phyloP scores from a whole-genome alignment of 35 echinoderm and acorn worm species.

The Apostichopus californicus region DNA sequence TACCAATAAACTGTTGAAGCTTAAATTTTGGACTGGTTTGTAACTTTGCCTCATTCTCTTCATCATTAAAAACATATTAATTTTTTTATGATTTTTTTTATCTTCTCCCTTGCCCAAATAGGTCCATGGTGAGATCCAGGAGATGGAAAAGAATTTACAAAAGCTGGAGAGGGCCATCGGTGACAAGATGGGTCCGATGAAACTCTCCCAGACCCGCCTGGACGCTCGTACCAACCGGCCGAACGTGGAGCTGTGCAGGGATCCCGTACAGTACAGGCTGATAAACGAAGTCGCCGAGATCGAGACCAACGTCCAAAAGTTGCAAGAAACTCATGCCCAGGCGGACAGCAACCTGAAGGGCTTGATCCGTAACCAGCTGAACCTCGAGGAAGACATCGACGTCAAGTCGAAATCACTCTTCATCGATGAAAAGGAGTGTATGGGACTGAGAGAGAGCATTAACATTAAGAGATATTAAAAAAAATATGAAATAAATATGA shows the following conservation, averaged over 20 bases:
- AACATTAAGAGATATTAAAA: conserved; percentile 89
- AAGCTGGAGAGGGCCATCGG: conserved; percentile 80
- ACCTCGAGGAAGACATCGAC: conserved; percentile 92
- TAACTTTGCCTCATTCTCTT: too few species aligned
- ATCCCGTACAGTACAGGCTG: conserved; percentile 98
- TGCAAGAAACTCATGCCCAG: conserved; percentile 76
- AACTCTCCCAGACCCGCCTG: conserved; percentile 84
- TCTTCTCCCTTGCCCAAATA: conserved; percentile 28
- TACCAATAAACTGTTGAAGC: too few species aligned
- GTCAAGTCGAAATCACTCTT: conserved; percentile 87
- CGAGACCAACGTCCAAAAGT: conserved; percentile 67
- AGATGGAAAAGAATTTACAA: conserved; percentile 97
- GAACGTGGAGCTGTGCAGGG: conserved; percentile 95
- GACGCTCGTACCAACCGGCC: conserved; percentile 82
- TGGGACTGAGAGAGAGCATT: conserved; percentile 95
- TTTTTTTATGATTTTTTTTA: too few species aligned
- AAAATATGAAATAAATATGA: neutral
- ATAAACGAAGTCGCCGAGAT: conserved; percentile 93
- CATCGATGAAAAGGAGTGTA: conserved; percentile 90
- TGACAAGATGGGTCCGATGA: conserved; percentile 92
- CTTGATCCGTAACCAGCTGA: conserved; percentile 91
- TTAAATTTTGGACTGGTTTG: too few species aligned
- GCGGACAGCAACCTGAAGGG: conserved; percentile 88
- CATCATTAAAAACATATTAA: too few species aligned
- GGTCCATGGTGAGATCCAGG: conserved; percentile 86